Evolutionary conservation across 1,140 invertebrate genomes (phyloP).

Genomic region (Cotesia typhae): DNA sequence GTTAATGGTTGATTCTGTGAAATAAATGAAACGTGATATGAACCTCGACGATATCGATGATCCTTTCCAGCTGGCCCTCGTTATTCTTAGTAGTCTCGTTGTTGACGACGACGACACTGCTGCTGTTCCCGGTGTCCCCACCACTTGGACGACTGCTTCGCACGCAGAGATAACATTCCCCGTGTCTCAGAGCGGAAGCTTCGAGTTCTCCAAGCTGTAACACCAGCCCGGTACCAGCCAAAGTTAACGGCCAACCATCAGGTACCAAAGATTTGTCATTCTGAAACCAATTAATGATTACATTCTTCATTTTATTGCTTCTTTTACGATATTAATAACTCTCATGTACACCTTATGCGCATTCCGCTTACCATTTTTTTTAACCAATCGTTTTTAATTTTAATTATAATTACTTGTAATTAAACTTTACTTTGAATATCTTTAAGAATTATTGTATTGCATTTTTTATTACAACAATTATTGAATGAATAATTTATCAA

Average conservation of each 20-base stretch:
- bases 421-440: too few species aligned
- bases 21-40: slow-evolving; percentile 21
- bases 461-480: too few species aligned
- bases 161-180: slow-evolving; percentile 67
- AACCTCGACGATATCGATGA: slow-evolving; percentile 60
- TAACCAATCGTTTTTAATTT: too few species aligned
- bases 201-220: slow-evolving; percentile 65
- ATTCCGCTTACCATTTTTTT: too few species aligned
- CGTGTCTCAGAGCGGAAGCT: slow-evolving; percentile 61
- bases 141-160: slow-evolving; percentile 45
- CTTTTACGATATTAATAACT: too few species aligned
- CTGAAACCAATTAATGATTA: slow-evolving; percentile 45
- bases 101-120: slow-evolving; percentile 46
- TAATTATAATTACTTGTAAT: too few species aligned
- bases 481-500: too few species aligned
- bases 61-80: slow-evolving; percentile 53
- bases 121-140: slow-evolving; percentile 48
- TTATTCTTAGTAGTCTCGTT: slow-evolving; percentile 42
- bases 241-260: slow-evolving; percentile 64
- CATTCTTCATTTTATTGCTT: too few species aligned
- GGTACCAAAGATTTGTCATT: slow-evolving; percentile 61
- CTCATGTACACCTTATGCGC: too few species aligned
- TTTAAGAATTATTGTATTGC: too few species aligned
- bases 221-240: slow-evolving; percentile 60
- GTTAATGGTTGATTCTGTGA: slow-evolving; percentile 12